These are phyloP conservation scores for Nebria ingens DNA, from an alignment of 1,140 invertebrate genomes.

Conservation along the genomic window DNA sequence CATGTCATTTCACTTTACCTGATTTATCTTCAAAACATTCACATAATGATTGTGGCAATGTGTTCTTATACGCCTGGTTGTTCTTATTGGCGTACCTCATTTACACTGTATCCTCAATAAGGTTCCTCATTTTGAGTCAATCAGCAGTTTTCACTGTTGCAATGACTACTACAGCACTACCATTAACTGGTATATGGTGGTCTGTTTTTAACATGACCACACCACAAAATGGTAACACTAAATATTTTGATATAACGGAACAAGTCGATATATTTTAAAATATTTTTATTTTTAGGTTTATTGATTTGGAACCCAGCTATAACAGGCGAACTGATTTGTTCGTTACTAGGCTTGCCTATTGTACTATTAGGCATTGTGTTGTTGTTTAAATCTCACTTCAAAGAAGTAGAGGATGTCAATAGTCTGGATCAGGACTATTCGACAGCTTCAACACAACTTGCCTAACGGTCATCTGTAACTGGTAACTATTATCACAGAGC, in stretches of 20 bases:
- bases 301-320: constrained; percentile 43
- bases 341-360: constrained; percentile 44
- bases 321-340: constrained; percentile 47
- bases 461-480: neutral
- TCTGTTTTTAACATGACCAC: constrained; percentile 41
- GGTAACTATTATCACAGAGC: neutral
- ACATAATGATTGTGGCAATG: constrained; percentile 29
- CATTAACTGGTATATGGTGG: constrained; percentile 48
- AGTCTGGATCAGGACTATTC: constrained; percentile 4
- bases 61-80: constrained; percentile 39
- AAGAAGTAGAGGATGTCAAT: constrained; percentile 23
- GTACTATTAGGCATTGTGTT: constrained; percentile 43
- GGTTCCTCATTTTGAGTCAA: constrained; percentile 44
- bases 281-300: constrained; percentile 30
- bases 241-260: neutral
- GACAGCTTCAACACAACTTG: constrained; percentile 6
- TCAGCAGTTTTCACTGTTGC: constrained; percentile 47
- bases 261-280: neutral
- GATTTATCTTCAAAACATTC: neutral
- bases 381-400: constrained; percentile 41
- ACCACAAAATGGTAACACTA: constrained; percentile 26
- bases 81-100: constrained; percentile 38
- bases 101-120: constrained; percentile 37
- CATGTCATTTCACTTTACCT: constrained; percentile 26
- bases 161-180: constrained; percentile 39